Base-by-base conservation (phyloP, 1,140 invertebrate genomes). In the Tetramorium alpestre region DNA sequence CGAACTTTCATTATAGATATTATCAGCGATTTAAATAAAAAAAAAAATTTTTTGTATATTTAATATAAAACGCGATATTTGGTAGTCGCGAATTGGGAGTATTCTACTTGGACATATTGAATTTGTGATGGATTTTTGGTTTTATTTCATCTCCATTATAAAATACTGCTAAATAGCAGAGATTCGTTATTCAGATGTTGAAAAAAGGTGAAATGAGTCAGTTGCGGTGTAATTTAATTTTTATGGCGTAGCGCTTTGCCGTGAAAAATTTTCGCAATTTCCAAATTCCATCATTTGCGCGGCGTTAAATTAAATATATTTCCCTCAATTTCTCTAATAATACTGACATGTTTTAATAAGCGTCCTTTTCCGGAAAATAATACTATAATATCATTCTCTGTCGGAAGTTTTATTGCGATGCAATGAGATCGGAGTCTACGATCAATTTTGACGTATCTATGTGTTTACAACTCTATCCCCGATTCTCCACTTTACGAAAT, bases 371-470 rank as follows among this genome's bases (percentile, higher is more conserved):
- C 38, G n/a, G 10, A n/a, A 72, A 28, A 28, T 44, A 41, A 41
- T 65, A 65, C 22, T 13, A 44, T 22, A 82, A 82, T 13, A 44
- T 7, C 54, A 25, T 47, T 70, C 18, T 70, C 18, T 33, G 16
- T 16, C 28, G 28, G 16, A 73, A 73, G 25, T 84, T 72, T 44
- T 22, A 16, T 25, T 47, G 65, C 44, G 3, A 56, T 33, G 33
- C 25, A 60, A 38, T 28, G n/a, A 84, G 67, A 82, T 75, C 69
- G 25, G 18, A 60, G 47, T 84, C 7, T 11, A 18, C 51, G 33
- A 73, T 82, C 28, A 33, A 54, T 41, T 72, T 60, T 47, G 67
- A 58, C 54, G 41, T 84, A 72, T 82, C 67, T 72, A 58, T 82
- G 69, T 84, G 51, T 84, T 84, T 73, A 75, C 69, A 49, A 16